Evolutionary conservation across 92 coral and sea anemone species (phyloP), one percentile per base, ranked within the genome.

Genomic region (Palythoa grandiflora): DNA sequence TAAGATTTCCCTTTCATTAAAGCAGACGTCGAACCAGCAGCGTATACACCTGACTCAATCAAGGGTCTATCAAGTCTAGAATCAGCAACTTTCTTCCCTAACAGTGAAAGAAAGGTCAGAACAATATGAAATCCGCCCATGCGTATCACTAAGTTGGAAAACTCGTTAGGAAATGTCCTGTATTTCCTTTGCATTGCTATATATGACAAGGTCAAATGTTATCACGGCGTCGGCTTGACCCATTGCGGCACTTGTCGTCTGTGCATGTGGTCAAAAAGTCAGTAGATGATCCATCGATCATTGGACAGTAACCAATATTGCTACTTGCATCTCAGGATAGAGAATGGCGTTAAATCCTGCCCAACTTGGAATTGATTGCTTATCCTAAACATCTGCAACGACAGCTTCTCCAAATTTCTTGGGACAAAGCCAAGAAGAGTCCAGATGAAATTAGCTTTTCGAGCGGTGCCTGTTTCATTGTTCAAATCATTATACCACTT

Each of bases 21-120:
- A 35, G 93, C 87, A 9, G 92, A 15, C 13, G 93, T 88, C 9
- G 91, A 65, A 9, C 94, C 92, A 55, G 89, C 84, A 21, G 92
- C 91, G 28, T 91, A 89, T 28, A 92, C 91, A 6, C 95, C 95
- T 48, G 93, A 93, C 75, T 94, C 95, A 16, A 93, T 86, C 40
- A 94, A 79, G n/a, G 93, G 89, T 72, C 89, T 94, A 15, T 70
- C 89, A 6, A 78, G 61, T 6, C 90, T 86, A 79, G 87, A 79
- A 79, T 37, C 55, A 8, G 48, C n/a, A 63, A 77, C 77, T 77
- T 63, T 87, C 85, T 78, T 78, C 8, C 89, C 85, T 16, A 87
- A 65, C 84, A 87, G 50, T 2, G 90, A 87, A 7, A 87, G 85
- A 50, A 36, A 78, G 53, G 77, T 87, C 14, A 87, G 77, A 35